A percentile compares a stretch with the other conserved stretches of the same genome.
These are phyloP conservation scores for Portevinia maculata DNA, from an alignment of 2,888 invertebrate species.

Conservation along the genomic window DNA sequence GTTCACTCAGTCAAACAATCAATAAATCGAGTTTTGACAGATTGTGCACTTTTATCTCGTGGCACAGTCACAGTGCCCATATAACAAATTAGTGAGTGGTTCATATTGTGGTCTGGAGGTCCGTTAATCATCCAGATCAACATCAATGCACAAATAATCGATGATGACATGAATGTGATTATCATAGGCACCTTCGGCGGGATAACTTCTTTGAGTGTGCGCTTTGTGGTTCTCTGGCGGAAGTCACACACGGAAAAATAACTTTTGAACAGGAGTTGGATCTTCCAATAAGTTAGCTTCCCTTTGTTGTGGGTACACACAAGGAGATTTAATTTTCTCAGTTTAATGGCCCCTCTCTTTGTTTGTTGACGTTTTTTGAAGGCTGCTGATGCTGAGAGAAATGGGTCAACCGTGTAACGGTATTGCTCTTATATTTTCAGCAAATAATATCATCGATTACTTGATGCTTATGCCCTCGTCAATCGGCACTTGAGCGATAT, in stretches of 20 bases:
- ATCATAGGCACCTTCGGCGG: constrained; percentile 34
- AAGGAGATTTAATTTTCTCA: neutral
- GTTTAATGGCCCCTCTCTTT: too few species aligned
- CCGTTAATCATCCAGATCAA: constrained; percentile 45
- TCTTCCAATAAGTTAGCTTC: constrained; percentile 13
- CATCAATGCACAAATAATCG: constrained; percentile 59
- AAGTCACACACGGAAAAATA: neutral
- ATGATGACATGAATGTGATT: constrained; percentile 54
- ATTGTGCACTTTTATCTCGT: constrained; percentile 22
- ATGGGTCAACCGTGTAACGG: constrained; percentile 33
- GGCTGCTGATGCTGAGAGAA: constrained; percentile 2
- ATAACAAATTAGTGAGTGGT: constrained; percentile 49
- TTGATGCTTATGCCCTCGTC: constrained; percentile 21
- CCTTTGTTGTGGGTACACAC: constrained; percentile 22
- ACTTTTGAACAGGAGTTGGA: constrained; percentile 22
- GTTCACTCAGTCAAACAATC: constrained; percentile 36
- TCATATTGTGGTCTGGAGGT: constrained; percentile 22
- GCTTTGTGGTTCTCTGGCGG: constrained; percentile 14
- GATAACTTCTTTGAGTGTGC: constrained; percentile 5
- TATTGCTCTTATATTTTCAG: neutral
- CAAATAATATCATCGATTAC: constrained; percentile 5
- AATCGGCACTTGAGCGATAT: constrained; percentile 12
- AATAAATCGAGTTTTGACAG: constrained; percentile 63
- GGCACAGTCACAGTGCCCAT: constrained; percentile 2
- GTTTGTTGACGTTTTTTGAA: too few species aligned